Conservation (phyloP, 2,113 vertebrate species). For the Cyprinodon tularosa region DNA sequence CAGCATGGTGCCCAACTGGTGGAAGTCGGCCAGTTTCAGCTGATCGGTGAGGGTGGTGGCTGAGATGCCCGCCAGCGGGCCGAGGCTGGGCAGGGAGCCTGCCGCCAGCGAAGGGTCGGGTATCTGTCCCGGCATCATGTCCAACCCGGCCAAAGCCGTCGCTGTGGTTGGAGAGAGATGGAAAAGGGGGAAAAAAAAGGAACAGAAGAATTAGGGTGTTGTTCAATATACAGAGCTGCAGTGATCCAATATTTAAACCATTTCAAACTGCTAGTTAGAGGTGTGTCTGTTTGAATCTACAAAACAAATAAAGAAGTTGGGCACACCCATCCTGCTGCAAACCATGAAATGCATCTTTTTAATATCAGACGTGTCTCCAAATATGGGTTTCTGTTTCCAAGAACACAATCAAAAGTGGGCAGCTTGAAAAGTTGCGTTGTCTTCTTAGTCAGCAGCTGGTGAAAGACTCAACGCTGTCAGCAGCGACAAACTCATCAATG, state of each 20-base stretch:
- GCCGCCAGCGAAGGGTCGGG: slow-evolving; percentile 92
- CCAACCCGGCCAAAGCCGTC: slow-evolving; percentile 76
- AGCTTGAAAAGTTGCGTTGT: slow-evolving; percentile 62
- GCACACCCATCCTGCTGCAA: background rate
- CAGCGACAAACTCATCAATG: slow-evolving; percentile 35
- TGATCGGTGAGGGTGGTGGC: slow-evolving; percentile 90
- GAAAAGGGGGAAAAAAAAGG: background rate
- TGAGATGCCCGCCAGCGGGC: slow-evolving; percentile 89
- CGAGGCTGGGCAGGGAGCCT: slow-evolving; percentile 89
- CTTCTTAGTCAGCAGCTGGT: slow-evolving; percentile 46
- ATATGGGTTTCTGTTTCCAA: slow-evolving; percentile 31
- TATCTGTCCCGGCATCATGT: slow-evolving; percentile 98
- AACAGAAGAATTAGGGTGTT: background rate
- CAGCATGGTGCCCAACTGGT: slow-evolving; percentile 89
- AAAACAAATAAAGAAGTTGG: background rate
- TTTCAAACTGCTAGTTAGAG: background rate
- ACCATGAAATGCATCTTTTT: background rate
- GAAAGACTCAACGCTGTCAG: slow-evolving; percentile 31
- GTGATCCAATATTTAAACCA: background rate
- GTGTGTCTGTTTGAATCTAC: background rate
- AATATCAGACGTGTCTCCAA: slow-evolving; percentile 26
- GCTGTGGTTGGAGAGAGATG: slow-evolving; percentile 29
- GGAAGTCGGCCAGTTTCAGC: slow-evolving; percentile 90
- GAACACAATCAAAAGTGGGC: slow-evolving; percentile 34
- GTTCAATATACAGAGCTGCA: background rate